Conservation (phyloP, 2,888 invertebrate species). For the Rhogogaster chlorosoma region DNA sequence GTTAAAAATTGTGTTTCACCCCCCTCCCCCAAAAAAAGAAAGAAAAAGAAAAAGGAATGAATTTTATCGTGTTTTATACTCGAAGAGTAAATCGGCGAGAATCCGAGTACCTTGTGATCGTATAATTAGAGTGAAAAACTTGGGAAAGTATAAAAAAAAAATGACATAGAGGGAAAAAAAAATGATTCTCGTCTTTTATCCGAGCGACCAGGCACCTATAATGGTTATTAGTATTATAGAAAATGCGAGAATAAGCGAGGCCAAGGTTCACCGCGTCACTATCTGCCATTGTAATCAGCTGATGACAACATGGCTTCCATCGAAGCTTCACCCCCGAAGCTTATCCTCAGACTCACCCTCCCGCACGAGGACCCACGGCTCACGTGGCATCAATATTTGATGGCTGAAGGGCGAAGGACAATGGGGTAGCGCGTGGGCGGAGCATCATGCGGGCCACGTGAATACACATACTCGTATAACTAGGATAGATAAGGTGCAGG, state of each 20-base stretch:
- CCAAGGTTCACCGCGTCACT: slow-evolving; percentile 16
- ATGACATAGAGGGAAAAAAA: not conserved
- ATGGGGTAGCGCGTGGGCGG: slow-evolving; percentile 52
- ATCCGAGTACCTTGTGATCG: not conserved
- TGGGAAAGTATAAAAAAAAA: not conserved
- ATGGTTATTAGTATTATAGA: slow-evolving; percentile 15
- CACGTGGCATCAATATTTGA: slow-evolving; percentile 62
- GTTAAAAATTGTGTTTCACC: not conserved
- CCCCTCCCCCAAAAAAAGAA: too few relatives aligned
- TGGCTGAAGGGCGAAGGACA: slow-evolving; percentile 50
- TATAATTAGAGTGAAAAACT: not conserved
- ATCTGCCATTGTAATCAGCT: slow-evolving; percentile 56
- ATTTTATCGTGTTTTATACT: not conserved
- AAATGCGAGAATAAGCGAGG: not conserved
- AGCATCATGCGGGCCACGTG: slow-evolving; percentile 44
- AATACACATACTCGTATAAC: not conserved
- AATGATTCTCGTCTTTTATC: not conserved
- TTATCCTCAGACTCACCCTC: slow-evolving; percentile 31
- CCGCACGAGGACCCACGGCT: slow-evolving; percentile 49
- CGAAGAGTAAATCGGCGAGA: not conserved
- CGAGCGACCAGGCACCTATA: not conserved
- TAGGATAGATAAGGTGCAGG: not conserved
- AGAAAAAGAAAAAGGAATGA: not conserved
- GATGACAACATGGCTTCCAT: slow-evolving; percentile 60
- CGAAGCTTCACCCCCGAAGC: slow-evolving; percentile 43